Evolutionary conservation across 2,797 vertebrate species (phyloP).

Genomic region (Zalophus californianus): DNA sequence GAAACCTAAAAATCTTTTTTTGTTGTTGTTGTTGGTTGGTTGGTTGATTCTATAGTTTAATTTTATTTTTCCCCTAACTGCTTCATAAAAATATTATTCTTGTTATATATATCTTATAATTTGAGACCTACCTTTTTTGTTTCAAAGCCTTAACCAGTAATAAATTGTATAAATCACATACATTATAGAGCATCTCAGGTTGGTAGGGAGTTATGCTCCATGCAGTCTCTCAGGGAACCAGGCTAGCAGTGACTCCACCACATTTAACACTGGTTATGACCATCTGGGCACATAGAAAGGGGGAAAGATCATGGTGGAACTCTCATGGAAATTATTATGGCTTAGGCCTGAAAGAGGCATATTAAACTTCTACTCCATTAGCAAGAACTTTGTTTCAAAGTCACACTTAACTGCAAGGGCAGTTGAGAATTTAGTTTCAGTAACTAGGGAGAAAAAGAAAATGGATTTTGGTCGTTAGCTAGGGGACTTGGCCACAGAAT

Average conservation of each 20-base stretch:
- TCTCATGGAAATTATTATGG: background rate
- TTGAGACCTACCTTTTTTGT: background rate
- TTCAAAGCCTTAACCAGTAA: slow-evolving; percentile 8
- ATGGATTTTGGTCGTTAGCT: background rate
- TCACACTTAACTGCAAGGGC: background rate
- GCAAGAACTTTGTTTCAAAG: background rate
- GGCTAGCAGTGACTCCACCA: background rate
- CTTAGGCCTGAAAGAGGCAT: background rate
- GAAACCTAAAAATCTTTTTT: background rate
- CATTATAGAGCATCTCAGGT: background rate
- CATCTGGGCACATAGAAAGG: background rate
- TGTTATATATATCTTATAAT: background rate
- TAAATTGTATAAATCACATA: background rate
- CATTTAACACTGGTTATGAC: background rate
- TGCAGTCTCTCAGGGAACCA: background rate
- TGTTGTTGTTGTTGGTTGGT: slow-evolving; percentile 46
- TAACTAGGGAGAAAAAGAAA: background rate
- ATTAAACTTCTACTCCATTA: background rate
- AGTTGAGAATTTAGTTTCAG: background rate
- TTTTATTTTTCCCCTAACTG: background rate
- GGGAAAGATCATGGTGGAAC: background rate
- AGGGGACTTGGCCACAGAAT: background rate
- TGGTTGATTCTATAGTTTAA: background rate
- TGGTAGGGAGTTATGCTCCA: background rate
- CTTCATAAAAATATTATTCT: slow-evolving; percentile 31